Evolutionary conservation across 2,113 vertebrate species (phyloP), one percentile per base, ranked within the genome.

Genomic region (Tautogolabrus adspersus): DNA sequence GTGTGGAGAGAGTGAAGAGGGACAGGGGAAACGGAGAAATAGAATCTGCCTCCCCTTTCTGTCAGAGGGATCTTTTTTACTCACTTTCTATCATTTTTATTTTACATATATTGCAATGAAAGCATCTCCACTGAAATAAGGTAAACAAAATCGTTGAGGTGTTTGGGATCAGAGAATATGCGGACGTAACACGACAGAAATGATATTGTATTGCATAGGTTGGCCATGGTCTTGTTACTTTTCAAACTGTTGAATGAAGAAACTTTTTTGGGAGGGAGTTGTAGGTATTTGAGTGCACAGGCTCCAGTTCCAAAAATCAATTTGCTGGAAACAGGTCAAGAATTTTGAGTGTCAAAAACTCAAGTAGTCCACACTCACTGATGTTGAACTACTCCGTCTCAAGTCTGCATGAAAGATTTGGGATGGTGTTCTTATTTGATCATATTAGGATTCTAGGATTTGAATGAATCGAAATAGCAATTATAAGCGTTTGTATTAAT

Each of bases 21-120:
- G 61, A 66, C 57, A 34, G 23, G 46, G 52, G 60, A 66, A 69
- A 73, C 21, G 70, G 46, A 59, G 21, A 66, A 77, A 67, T 15
- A 38, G 6, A 58, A 56, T 69, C 59, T 75, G 37, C 77, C 46
- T 79, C 77, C 46, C 77, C 34, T 79, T 72, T 86, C 77, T 78
- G 72, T 76, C 77, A 56, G 77, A 68, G 60, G 79, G 46, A 61
- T 74, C 61, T 69, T 51, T 72, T 67, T 59, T 66, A 40, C 26
- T 19, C 23, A 0, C 19, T 21, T 68, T 65, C 10, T 79, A 68
- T 73, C 64, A 63, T 52, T 58, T 2, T 18, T 75, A 40, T 72
- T 65, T 60, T 81, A 34, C 30, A 79, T 68, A 66, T 83, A 73
- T 61, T 13, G 11, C 16, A 49, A 22, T 52, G 19, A 59, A 49